Conservation (phyloP, 2,797 vertebrate genomes). For the Pteronotus mesoamericanus region DNA sequence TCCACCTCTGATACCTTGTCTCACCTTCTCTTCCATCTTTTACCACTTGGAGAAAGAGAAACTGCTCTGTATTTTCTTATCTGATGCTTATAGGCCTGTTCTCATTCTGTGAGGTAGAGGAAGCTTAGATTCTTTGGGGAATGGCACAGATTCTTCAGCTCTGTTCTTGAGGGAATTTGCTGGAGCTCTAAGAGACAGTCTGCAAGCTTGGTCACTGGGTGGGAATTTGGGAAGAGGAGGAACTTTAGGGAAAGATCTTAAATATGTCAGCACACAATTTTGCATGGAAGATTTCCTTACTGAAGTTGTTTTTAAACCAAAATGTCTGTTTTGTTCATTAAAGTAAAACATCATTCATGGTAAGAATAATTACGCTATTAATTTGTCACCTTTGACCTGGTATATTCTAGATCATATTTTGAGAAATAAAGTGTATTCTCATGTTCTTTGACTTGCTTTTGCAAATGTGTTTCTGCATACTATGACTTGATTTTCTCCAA, state of each 20-base stretch:
- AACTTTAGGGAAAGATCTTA: background rate
- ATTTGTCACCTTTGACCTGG: slow-evolving; percentile 4
- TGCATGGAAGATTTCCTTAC: slow-evolving; percentile 14
- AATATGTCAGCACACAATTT: background rate
- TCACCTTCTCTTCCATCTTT: background rate
- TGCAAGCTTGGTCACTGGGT: background rate
- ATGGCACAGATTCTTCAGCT: background rate
- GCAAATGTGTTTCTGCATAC: background rate
- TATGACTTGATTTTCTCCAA: background rate
- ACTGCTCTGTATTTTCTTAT: background rate
- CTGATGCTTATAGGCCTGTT: background rate
- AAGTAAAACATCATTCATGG: slow-evolving; percentile 39
- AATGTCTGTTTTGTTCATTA: slow-evolving; percentile 8
- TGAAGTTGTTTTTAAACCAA: slow-evolving; percentile 32
- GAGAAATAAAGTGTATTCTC: background rate
- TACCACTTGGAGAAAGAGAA: background rate
- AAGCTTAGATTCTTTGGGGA: background rate
- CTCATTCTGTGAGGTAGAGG: background rate
- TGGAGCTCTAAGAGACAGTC: background rate
- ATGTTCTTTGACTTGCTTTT: slow-evolving; percentile 6
- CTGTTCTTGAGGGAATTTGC: background rate
- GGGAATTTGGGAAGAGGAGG: background rate
- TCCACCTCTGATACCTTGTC: background rate
- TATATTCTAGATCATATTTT: background rate
- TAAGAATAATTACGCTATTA: background rate